Base-by-base conservation (phyloP, 1,140 invertebrate species). In the Drosophila nigromelanica region DNA sequence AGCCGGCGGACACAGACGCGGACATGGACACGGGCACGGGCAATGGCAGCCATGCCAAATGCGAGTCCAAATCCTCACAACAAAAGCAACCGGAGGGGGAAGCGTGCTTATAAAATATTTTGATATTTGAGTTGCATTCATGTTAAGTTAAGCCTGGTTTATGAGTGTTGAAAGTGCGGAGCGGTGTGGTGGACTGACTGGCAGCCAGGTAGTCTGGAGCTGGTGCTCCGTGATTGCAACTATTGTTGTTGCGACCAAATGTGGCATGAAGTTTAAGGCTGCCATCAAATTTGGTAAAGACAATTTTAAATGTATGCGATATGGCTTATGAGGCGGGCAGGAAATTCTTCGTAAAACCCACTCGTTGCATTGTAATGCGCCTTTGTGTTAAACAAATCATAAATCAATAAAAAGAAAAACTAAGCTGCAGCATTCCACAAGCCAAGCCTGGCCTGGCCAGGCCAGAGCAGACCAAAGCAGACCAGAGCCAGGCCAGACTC, bases 331-430 rank as follows among this genome's bases (percentile, higher is more conserved):
- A 80, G 78, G 4, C 58, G 71, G 60, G 48, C 51, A 73, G 70
- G 80, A 73, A 81, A 82, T 89, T 89, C 83, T 68, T 55, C 68
- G 79, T 87, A 89, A 76, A 82, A 62, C 78, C 78, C 78, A 85
- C 73, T 73, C 81, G 56, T 18, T 39, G 55, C 80, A 85, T 80
- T 82, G 83, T 87, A 87, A 87, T 87, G 82, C 73, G 83, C 83
- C 83, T 87, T 87, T 87, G 82, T 89, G 82, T 87, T 87, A 87
- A 87, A 87, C 82, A 87, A 87, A 87, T 87, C 82, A 87, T 87
- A 87, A 87, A 87, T 87, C 82, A 87, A 87, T 87, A 87, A 87
- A 87, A 87, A 79, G 83, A 89, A 87, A 89, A 89, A 87, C 78
- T 89, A 87, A 87, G 83, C 76, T 61, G 58, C 72, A 67, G 83